Base-by-base conservation (phyloP, 2,113 vertebrate genomes). In the Buteo buteo region DNA sequence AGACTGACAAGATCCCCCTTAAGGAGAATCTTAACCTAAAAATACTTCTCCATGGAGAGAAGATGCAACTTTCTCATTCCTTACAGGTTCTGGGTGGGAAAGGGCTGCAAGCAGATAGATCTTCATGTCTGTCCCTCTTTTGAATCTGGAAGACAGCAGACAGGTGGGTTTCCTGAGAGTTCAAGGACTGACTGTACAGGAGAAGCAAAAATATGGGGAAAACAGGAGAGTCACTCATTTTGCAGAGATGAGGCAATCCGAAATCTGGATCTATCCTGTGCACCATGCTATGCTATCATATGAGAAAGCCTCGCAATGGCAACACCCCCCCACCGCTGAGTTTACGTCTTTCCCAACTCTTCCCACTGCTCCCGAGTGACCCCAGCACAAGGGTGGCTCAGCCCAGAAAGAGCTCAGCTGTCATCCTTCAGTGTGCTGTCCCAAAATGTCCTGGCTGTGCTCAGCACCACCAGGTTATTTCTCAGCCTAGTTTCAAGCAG, bases 241-340 rank as follows among this genome's bases (percentile, higher is more conserved):
- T 34, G 12, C 42, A 36, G 40, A 64, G 26, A 47, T 20, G 7
- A 67, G 31, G n/a, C 18, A 44, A 54, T 13, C 18, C 59, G 47
- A 86, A 66, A 71, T 3, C 17, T 52, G 50, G 16, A 71, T 20
- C 24, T 34, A 66, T 14, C 9, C 45, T 49, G 16, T 31, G 38
- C 47, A 31, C 16, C 13, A 0, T 11, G 42, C 40, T 31, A 2
- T 20, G 31, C 7, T 71, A 15, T 20, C 3, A 0, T 54, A 57
- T 0, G 6, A 92, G 52, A 82, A 67, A 88, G 13, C 25, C 31
- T 90, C 3, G 7, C 24, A 79, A 49, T 6, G 5, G 16, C 50
- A 58, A 40, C 11, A 16, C 15, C 4, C 26, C 50, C 5, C 6
- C 5, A 3, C 7, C 3, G 1, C 29, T 4, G 7, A 76, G 36